phyloP scores from a whole-genome alignment of 92 coral and sea anemone genomes.

The Muricea muricata region DNA sequence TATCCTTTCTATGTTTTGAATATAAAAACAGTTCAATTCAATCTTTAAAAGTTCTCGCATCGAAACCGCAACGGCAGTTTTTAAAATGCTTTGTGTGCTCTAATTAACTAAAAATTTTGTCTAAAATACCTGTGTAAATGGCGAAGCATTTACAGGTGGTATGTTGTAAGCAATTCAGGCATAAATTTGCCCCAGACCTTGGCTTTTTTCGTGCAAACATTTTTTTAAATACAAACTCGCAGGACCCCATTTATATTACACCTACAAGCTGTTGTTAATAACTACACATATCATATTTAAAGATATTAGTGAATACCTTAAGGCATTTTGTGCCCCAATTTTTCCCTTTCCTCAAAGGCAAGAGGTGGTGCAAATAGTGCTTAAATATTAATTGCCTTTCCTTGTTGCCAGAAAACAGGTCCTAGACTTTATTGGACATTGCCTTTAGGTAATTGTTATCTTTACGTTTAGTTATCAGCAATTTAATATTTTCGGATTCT shows the following conservation, averaged over 20 bases:
- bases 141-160: conserved; percentile 29
- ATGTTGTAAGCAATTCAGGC: neutral
- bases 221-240: neutral
- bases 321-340: neutral
- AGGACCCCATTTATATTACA: no score
- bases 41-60: neutral
- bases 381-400: neutral
- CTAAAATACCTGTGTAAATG: conserved; percentile 9
- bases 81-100: neutral
- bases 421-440: neutral
- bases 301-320: neutral
- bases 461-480: neutral
- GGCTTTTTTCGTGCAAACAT: neutral
- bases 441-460: neutral
- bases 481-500: neutral
- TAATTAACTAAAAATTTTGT: conserved; percentile 16
- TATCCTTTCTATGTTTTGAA: neutral
- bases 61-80: conserved; percentile 9
- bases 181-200: neutral
- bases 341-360: neutral
- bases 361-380: neutral
- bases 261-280: no score
- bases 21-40: neutral
- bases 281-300: neutral
- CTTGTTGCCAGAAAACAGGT: neutral